Conservation (phyloP, 2,888 invertebrate species). For the Agrotis segetum region DNA sequence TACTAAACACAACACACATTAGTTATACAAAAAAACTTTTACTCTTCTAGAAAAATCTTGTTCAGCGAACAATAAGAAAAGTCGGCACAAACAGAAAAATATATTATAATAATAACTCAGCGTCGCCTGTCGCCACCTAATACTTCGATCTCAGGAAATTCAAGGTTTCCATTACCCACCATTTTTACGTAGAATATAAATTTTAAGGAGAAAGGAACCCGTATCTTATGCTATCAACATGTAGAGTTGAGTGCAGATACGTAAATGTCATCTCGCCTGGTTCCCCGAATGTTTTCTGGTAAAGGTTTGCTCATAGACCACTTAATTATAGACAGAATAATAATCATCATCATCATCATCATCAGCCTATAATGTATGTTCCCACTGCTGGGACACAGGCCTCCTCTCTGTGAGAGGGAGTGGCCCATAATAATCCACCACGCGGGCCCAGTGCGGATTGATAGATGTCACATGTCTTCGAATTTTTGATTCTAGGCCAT, state of each 20-base stretch:
- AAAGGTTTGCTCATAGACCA: no score
- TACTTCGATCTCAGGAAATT: conserved; percentile 58
- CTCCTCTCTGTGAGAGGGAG: no score
- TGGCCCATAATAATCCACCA: no score
- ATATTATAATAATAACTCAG: conserved; percentile 73
- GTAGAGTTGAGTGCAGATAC: conserved; percentile 57
- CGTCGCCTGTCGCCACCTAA: conserved; percentile 63
- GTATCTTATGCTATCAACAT: conserved; percentile 73
- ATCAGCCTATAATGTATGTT: no score
- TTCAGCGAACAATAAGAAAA: conserved; percentile 36
- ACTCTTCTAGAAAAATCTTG: conserved; percentile 8
- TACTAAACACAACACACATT: conserved; percentile 13
- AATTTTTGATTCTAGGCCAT: no score
- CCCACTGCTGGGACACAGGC: no score
- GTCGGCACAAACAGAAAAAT: conserved; percentile 50
- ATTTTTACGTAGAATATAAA: conserved; percentile 78
- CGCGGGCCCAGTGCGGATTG: no score
- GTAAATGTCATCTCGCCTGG: no score
- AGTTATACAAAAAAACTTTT: conserved; percentile 14
- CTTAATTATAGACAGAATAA: no score
- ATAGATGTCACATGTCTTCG: no score
- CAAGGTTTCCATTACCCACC: conserved; percentile 64
- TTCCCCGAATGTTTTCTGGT: no score
- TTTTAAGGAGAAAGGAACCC: conserved; percentile 73
- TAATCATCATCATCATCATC: no score